Base-by-base conservation (phyloP, 2,888 invertebrate genomes). In the Lycaena phlaeas region DNA sequence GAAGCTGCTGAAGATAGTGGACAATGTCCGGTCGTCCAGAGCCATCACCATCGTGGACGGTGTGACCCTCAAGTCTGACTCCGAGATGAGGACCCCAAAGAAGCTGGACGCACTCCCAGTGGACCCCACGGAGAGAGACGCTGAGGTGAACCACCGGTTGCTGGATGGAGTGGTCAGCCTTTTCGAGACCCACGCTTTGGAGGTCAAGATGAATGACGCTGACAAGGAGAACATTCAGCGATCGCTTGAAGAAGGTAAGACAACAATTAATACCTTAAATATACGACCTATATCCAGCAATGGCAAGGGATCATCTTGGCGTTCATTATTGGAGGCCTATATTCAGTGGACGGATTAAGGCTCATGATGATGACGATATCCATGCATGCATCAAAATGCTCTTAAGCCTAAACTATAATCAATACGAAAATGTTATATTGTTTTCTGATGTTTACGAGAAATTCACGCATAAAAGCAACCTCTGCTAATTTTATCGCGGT, bases 171-270 rank as follows among this genome's bases (percentile, higher is more conserved):
- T 93, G 6, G 89, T 91, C 49, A 88, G 89, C 54, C 90, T 94
- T 68, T 87, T 94, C 51, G 90, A 91, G 57, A 90, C 90, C 38
- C 93, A 94, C 59, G 91, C 92, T 11, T 79, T 94, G 29, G 93
- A 94, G 63, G 89, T 94, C 57, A 93, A 93, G 70, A 87, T 94
- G 56, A 93, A 94, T 55, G 89, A 89, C 46, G 87, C 88, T 38
- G 88, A 91, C 29, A 88, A 92, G 52, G 87, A 90, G 52, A 91
- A 91, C 56, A 86, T 93, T 66, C 89, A 91, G 61, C 88, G 92
- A 52, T 91, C 93, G n/a, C 81, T 92, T 36, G 93, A 92, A 61
- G 93, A 94, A 90, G 93, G 93, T 93, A 86, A 77, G 14, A 4
- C 15, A 11, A 14, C 9, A 11, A 38, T 14, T n/a, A n/a, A n/a